Evolutionary conservation across 2,113 vertebrate species (phyloP), one percentile per base, ranked within the genome.

Genomic region (Rhinopomastus cyanomelas): DNA sequence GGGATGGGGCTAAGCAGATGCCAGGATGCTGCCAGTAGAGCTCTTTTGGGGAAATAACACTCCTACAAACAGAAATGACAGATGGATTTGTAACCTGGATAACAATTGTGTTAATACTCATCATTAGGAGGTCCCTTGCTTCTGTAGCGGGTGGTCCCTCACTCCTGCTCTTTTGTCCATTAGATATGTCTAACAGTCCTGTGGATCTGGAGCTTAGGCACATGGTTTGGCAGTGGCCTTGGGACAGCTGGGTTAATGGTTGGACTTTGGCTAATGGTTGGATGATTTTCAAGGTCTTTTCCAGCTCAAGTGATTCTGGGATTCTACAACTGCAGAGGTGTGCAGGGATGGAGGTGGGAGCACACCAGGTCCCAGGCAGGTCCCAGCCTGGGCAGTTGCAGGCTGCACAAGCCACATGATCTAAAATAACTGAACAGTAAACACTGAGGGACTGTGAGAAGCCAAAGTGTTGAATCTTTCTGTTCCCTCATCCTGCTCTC

Each of bases 301-400:
- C 39, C 39, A 42, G 15, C 39, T 15, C 39, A 42, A 42, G 39
- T 42, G 39, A 42, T 42, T 42, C 39, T 42, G 15, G 11, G 39
- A 42, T 42, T 42, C 39, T 42, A 42, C 15, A 42, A 42, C 39
- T 42, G 39, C 39, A 42, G 39, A 42, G 39, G 39, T 42, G 39
- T 15, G 15, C 39, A 42, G 39, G 11, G 39, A 11, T 42, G 39
- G 39, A 42, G 39, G 39, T n/a, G 32, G n/a, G 53, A 42, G 6
- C 1, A n/a, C 17, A 11, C n/a, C n/a, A n/a, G n/a, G n/a, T n/a
- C n/a, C 26, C 46, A 30, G 30, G 9, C 2, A 1, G 30, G 42
- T 19, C 57, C 25, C 48, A 53, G 67, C 67, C 25, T n/a, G 20
- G 25, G 4, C 18, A 60, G 62, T 19, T 20, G 19, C 39, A 26